Base-by-base conservation (phyloP, 2,797 vertebrate genomes). In the Varecia variegata region DNA sequence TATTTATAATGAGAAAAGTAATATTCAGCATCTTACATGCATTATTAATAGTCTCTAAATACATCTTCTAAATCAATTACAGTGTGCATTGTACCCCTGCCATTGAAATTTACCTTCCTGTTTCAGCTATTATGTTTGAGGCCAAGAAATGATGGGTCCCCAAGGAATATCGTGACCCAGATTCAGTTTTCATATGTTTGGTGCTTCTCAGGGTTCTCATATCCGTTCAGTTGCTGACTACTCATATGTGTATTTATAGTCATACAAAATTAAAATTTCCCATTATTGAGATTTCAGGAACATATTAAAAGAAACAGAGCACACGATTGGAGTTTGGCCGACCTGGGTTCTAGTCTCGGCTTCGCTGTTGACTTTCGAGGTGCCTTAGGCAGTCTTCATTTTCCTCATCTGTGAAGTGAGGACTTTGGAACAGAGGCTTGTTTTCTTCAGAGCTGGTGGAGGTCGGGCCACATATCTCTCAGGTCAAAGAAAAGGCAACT, bases 11-110 rank as follows among this genome's bases (percentile, higher is more conserved):
- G 58, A 84, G 90, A 62, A 93, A 92, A 96, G 87, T 97, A 94
- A 95, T 97, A 97, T 94, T 96, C 96, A 93, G 96, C 92, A 96
- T 97, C 81, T 94, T 92, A 70, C 68, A 96, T 97, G 96, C 81
- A 97, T 97, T 97, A 97, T 97, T 98, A 97, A 97, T 43, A 38
- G 67, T 90, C 40, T 97, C 92, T 97, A 96, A 93, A 97, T 97
- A 97, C 89, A 93, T 96, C 96, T 93, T 97, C 87, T 94, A 96
- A 95, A 97, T 97, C 95, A 86, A 96, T 97, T 97, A 95, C 52
- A 90, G 12, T 88, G 47, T 67, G 25, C 68, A 70, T 77, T 81
- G 17, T 86, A 74, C 47, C 68, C 67, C 45, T 92, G 87, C 81
- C 70, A 88, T 58, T 77, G 87, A 96, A 95, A 96, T 93, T 94